Evolutionary conservation across 2,113 vertebrate genomes (phyloP), one percentile per base, ranked within the genome.

Genomic region (Calonectris borealis): DNA sequence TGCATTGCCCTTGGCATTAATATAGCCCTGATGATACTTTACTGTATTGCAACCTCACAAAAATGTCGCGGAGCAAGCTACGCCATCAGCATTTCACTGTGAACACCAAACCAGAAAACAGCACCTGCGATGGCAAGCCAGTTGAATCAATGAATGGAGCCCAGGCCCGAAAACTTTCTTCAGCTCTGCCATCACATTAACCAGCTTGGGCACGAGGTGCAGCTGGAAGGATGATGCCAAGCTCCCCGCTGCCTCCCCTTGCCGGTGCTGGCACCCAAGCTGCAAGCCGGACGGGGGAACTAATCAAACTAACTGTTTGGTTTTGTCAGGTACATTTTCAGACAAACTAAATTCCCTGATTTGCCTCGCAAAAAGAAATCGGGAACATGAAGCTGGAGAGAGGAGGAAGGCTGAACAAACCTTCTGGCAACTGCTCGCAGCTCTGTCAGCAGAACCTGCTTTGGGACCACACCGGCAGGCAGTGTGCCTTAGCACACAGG

Each of bases 381-480:
- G 27, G 17, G 25, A 54, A 55, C 2, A 3, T 15, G 34, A 66
- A 84, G 64, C 72, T 75, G 12, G 46, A 86, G 55, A 29, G 86
- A 46, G 38, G 5, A 62, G 31, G 38, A 71, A 88, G 46, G 51
- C 64, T 75, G 38, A 70, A 51, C 42, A 32, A 77, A 75, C 36
- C 16, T 79, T 55, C 75, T 65, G 88, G 64, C 32, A 70, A 38
- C 29, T 2, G 2, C 48, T 78, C 3, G 0, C 34, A 27, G 54
- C 24, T 55, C 57, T 51, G 18, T n/a, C 1, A 1, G 21, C 69
- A 81, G 38, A 44, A 57, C 1, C 0, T 26, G 40, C 78, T 77
- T 61, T 54, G 42, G 52, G 70, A 49, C n/a, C 31, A 17, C 38
- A 7, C 11, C 0, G 0, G 49, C 58, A 36, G 29, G 48, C 29